phyloP scores from a whole-genome alignment of 30 jellyfish, hydroid and myxozoan genomes.

The Pseudorhiza aurosa region DNA sequence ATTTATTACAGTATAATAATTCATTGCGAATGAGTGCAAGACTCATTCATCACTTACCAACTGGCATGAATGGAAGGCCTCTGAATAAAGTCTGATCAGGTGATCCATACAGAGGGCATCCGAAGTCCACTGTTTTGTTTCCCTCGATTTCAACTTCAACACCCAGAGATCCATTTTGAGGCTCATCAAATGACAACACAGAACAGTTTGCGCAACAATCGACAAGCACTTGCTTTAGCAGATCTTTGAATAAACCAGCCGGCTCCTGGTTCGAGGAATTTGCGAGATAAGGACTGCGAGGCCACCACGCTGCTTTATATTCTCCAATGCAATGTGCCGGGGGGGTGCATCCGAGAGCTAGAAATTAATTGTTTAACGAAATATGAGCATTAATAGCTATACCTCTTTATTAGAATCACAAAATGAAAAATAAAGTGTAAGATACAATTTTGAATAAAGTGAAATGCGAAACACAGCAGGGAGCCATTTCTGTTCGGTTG shows the following conservation, averaged over 20 bases:
- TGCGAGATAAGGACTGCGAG: conserved; percentile 88
- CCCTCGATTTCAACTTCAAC: conserved; percentile 72
- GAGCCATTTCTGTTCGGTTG: no score
- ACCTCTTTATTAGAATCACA: no score
- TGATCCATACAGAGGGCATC: conserved; percentile 92
- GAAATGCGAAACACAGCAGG: no score
- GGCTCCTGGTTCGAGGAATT: conserved; percentile 64
- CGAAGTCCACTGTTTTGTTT: conserved; percentile 82
- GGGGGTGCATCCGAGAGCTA: conserved; percentile 96
- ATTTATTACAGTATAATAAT: no score
- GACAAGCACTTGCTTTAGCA: conserved; percentile 65
- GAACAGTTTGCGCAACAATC: conserved; percentile 86
- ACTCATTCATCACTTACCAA: conserved; percentile 52
- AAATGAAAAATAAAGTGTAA: no score
- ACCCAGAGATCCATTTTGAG: conserved; percentile 79
- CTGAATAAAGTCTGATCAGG: conserved; percentile 86
- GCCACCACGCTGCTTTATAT: conserved; percentile 93
- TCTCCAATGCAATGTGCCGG: conserved; percentile 92
- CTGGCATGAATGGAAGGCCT: conserved; percentile 87
- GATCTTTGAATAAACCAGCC: conserved; percentile 81
- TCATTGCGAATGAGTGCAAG: no score
- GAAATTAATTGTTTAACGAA: no score
- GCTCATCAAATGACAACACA: conserved; percentile 65
- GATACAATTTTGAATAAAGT: no score
- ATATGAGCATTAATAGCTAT: no score